Percentiles rank a stretch among this genome's conserved stretches.
These are phyloP conservation scores for Griposia aprilina DNA, from an alignment of 2,888 invertebrate genomes.

Conservation along the genomic window DNA sequence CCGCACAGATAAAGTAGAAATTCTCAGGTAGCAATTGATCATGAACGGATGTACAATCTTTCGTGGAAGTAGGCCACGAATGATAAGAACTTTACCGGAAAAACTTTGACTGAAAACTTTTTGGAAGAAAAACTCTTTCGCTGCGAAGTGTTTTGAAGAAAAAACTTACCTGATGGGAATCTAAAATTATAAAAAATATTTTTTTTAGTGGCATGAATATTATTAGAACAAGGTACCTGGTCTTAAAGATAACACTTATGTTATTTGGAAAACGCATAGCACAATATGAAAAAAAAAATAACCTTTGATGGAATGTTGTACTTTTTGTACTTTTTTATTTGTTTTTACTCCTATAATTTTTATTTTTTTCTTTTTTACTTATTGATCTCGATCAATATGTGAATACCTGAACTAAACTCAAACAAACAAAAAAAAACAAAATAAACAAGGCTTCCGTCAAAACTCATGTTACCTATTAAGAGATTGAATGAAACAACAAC, in stretches of 20 bases:
- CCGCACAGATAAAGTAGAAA: not conserved
- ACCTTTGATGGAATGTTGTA: not conserved
- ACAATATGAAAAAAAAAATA: not conserved
- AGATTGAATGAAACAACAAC: constrained; percentile 3
- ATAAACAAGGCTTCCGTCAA: not conserved
- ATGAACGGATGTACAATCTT: constrained; percentile 19
- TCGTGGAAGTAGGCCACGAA: not conserved
- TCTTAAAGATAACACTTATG: not conserved
- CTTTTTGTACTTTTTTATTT: too few species aligned
- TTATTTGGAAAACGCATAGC: not conserved
- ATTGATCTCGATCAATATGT: too few species aligned
- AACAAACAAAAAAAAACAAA: not conserved
- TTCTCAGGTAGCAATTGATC: not conserved
- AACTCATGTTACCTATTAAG: not conserved
- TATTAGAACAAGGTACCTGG: not conserved
- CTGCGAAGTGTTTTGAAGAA: constrained; percentile 7
- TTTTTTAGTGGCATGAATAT: not conserved
- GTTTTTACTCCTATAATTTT: too few species aligned
- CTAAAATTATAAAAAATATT: constrained; percentile 11
- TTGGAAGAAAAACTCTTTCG: constrained; percentile 40
- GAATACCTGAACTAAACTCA: not conserved
- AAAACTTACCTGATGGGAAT: constrained; percentile 19
- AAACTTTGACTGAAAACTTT: constrained; percentile 26
- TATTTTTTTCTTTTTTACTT: too few species aligned
- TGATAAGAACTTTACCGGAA: constrained; percentile 42